These are phyloP conservation scores for Hemitrygon akajei DNA, from an alignment of 2,797 vertebrate genomes.

Conservation along the genomic window DNA sequence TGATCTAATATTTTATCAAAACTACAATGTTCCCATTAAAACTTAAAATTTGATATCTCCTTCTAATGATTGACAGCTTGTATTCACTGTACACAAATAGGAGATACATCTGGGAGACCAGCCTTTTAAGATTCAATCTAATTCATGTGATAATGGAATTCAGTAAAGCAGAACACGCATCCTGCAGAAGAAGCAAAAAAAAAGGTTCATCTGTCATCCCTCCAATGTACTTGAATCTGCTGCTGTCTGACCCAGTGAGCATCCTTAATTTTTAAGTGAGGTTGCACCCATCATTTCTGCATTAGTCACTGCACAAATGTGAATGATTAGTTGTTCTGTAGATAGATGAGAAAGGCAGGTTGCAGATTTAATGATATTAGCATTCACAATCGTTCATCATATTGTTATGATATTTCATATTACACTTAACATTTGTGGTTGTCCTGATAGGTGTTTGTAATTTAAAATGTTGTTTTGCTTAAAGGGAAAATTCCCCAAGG, in stretches of 20 bases:
- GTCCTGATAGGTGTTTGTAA: slow-evolving; percentile 33
- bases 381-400: slow-evolving; percentile 16
- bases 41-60: neutral
- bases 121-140: slow-evolving; percentile 16
- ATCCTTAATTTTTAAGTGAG: slow-evolving; percentile 32
- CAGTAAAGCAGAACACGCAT: slow-evolving; percentile 31
- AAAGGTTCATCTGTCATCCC: slow-evolving; percentile 16
- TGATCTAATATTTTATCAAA: neutral
- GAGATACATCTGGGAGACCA: neutral
- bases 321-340: slow-evolving; percentile 34
- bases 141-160: slow-evolving; percentile 33
- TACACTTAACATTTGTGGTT: slow-evolving; percentile 30
- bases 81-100: neutral
- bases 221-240: slow-evolving; percentile 17
- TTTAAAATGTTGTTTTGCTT: slow-evolving; percentile 25
- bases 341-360: slow-evolving; percentile 29
- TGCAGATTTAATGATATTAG: slow-evolving; percentile 32
- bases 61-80: neutral
- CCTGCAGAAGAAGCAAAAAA: slow-evolving; percentile 29
- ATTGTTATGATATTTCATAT: slow-evolving; percentile 36
- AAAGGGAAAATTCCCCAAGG: slow-evolving; percentile 30
- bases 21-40: slow-evolving; percentile 11
- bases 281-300: slow-evolving; percentile 36
- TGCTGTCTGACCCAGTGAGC: slow-evolving; percentile 27
- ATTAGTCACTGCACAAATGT: slow-evolving; percentile 24